These are phyloP conservation scores for Eulemur rufifrons DNA, from an alignment of 2,113 vertebrate species.

Conservation along the genomic window DNA sequence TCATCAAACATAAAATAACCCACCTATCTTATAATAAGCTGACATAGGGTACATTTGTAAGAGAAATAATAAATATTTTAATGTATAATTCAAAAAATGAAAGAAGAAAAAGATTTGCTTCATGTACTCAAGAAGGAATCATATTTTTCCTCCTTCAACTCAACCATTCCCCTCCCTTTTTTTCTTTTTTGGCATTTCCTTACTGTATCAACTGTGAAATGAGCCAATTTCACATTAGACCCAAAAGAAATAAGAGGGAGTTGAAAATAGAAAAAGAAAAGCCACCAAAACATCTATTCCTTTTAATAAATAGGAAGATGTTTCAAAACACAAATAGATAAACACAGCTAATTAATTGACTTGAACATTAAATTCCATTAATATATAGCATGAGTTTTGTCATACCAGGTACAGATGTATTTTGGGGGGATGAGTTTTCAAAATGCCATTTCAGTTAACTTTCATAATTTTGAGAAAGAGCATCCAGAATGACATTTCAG, in stretches of 20 bases:
- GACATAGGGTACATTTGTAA: neutral
- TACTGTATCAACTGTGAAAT: neutral
- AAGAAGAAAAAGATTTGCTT: neutral
- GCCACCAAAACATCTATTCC: neutral
- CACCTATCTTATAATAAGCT: neutral
- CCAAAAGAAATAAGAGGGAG: neutral
- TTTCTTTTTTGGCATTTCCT: neutral
- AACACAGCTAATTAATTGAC: neutral
- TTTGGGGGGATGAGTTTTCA: neutral
- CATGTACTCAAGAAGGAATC: neutral
- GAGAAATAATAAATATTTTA: constrained; percentile 15
- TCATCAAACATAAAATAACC: constrained; percentile 6
- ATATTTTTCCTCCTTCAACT: neutral
- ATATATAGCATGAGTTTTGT: neutral
- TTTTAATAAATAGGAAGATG: neutral
- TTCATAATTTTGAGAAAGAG: neutral
- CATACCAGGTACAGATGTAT: neutral
- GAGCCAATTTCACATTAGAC: neutral
- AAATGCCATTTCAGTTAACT: neutral
- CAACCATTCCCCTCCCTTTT: neutral
- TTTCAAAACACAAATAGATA: neutral
- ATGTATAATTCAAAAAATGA: neutral
- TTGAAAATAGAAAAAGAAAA: neutral
- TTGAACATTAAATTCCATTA: neutral
- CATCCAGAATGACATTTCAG: neutral